phyloP scores from a whole-genome alignment of 2,888 invertebrate species.

The Amblyteles armatorius region DNA sequence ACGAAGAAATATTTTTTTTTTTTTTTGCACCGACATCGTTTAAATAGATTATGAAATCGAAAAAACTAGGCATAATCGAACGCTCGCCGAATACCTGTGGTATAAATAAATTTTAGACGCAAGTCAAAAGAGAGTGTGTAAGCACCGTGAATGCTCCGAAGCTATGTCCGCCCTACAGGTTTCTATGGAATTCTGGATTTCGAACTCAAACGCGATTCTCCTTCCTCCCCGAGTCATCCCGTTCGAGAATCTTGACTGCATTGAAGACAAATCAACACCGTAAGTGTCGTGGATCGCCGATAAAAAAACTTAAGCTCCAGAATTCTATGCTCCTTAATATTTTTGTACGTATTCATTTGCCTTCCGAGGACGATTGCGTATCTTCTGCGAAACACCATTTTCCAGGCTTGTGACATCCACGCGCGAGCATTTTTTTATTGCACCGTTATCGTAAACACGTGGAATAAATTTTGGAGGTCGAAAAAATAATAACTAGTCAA shows the following conservation, averaged over 20 bases:
- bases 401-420: too few species aligned
- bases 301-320: neutral
- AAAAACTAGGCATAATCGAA: neutral
- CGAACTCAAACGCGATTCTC: constrained; percentile 1
- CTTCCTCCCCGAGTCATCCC: neutral
- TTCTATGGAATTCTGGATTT: neutral
- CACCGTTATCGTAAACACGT: too few species aligned
- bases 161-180: neutral
- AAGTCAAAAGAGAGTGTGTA: neutral
- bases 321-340: neutral
- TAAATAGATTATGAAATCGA: too few species aligned
- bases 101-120: neutral
- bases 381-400: too few species aligned
- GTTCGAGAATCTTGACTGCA: neutral
- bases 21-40: too few species aligned
- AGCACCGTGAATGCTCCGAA: neutral
- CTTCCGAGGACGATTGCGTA: too few species aligned
- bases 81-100: neutral
- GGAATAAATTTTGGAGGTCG: too few species aligned
- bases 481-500: too few species aligned
- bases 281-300: neutral
- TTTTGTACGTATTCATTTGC: too few species aligned
- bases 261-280: neutral
- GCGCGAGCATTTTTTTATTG: too few species aligned
- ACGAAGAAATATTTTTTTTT: too few species aligned